Base-by-base conservation (phyloP, 2,797 vertebrate species). In the Melanotaenia maccullochi region DNA sequence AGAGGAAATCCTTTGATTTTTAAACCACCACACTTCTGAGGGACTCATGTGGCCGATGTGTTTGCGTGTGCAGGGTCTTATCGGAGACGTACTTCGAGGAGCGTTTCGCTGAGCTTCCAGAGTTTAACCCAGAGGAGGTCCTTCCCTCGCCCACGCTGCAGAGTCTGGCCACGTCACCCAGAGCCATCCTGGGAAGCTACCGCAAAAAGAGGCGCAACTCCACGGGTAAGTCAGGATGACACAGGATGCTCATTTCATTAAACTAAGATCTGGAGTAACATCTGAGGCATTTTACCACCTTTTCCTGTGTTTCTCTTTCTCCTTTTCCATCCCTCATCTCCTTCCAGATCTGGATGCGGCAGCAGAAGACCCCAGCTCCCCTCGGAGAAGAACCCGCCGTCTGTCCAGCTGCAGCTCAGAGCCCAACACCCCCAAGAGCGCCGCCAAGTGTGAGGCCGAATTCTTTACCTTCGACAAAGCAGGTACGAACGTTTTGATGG, bases 371-470 rank as follows among this genome's bases (percentile, higher is more conserved):
- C 96, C 96, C 68, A 92, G 94, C 74, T 97, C 97, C 0, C 97
- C 97, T 0, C 94, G 96, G 87, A 96, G 96, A 78, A 97, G 96
- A 91, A 96, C 95, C 54, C 94, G 96, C 0, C 94, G 96, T 14
- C 93, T 96, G 24, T 97, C 96, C 52, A 97, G 96, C 93, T 98
- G 97, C 89, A 97, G 96, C 90, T 97, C 97, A 0, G 97, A 98
- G 90, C 96, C 96, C 81, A 98, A 94, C 93, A 98, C 97, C 4
- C 97, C 97, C 9, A 98, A 97, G 89, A 97, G 97, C 28, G 97
- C 94, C n/a, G 90, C 95, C 91, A 97, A 97, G 89, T 97, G 96
- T 1, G 97, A 98, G 89, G 97, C 97, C 5, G 97, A 97, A 62
- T 96, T 98, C 93, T 98, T 98, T 76, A 97, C 96, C 67, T 98